Evolutionary conservation across 2,113 vertebrate genomes (phyloP), one percentile per base, ranked within the genome.

Genomic region (Seriola quinqueradiata): DNA sequence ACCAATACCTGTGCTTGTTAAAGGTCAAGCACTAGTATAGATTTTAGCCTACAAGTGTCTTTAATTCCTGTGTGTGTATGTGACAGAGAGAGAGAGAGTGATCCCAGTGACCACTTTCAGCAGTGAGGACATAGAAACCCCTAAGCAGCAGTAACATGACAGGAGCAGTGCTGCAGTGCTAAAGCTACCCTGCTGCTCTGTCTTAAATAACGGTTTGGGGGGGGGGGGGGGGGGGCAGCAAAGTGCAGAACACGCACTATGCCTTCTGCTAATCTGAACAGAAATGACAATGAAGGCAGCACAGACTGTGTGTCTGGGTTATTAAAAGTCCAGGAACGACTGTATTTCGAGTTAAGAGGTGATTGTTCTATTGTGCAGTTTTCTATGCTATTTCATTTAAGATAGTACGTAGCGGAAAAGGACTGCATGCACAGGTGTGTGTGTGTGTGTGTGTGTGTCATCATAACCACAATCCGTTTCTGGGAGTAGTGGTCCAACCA

Each of bases 401-500:
- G 12, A 66, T n/a, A 66, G 8, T 21, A 4, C 25, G 50, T 25
- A 55, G 55, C 55, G 44, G 42, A 38, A 74, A 52, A 63, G 19
- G 21, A 57, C 2, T 48, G 25, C 4, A 19, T 42, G 23, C 23
- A 44, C 13, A 58, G 25, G 21, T 71, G 61, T 59, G 50, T 60
- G n/a, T 83, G 17, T 52, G 40, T 57, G 48, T 79, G 6, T 71
- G 61, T 59, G 50, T 60, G n/a, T 83, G 17, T 52, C 16, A 48
- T 78, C 36, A n/a, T 58, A 70, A 79, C 50, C 40, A 16, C 2
- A 28, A 68, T 67, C 17, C 16, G 44, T 57, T 82, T 70, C n/a
- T 75, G 68, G 40, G 14, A 67, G 90, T n/a, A 21, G 64, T 82
- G 78, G 77, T 85, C 94, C 89, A 90, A 90, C 93, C 81, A 88